Evolutionary conservation across 2,888 invertebrate species (phyloP).

Genomic region (Philhelius pedissequus): DNA sequence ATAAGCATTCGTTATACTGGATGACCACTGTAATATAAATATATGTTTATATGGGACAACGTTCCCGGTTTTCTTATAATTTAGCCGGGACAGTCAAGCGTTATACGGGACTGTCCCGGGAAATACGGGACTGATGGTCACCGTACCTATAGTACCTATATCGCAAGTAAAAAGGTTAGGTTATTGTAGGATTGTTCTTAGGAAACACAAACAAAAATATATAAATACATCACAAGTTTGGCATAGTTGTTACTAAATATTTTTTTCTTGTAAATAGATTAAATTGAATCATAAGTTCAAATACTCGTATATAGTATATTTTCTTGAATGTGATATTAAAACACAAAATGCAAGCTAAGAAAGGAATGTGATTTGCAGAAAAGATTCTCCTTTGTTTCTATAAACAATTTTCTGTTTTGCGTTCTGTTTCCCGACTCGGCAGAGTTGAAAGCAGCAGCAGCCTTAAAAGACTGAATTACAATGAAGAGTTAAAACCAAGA

Average conservation of each 20-base stretch:
- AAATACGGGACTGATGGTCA: too few species aligned
- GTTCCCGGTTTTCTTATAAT: too few species aligned
- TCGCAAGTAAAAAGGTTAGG: too few species aligned
- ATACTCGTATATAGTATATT: background rate
- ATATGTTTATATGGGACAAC: too few species aligned
- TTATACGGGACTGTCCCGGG: too few species aligned
- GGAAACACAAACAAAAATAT: too few species aligned
- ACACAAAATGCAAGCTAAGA: background rate
- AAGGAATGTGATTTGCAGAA: background rate
- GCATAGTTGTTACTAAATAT: background rate
- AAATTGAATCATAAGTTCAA: background rate
- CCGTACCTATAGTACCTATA: too few species aligned
- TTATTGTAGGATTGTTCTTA: too few species aligned
- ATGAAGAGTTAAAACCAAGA: background rate
- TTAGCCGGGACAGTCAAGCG: too few species aligned
- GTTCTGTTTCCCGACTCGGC: background rate
- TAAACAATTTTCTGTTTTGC: background rate
- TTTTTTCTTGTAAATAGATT: background rate
- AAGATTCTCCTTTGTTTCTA: background rate
- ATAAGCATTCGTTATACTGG: too few species aligned
- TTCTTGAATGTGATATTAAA: background rate
- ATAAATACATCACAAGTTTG: background rate
- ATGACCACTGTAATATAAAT: too few species aligned
- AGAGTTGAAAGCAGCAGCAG: background rate
- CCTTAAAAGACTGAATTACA: constrained; percentile 5